A percentile compares a stretch with the other conserved stretches of the same genome.
Evolutionary conservation across 2,797 vertebrate species (phyloP).

Genomic region (Intellagama lesueurii): DNA sequence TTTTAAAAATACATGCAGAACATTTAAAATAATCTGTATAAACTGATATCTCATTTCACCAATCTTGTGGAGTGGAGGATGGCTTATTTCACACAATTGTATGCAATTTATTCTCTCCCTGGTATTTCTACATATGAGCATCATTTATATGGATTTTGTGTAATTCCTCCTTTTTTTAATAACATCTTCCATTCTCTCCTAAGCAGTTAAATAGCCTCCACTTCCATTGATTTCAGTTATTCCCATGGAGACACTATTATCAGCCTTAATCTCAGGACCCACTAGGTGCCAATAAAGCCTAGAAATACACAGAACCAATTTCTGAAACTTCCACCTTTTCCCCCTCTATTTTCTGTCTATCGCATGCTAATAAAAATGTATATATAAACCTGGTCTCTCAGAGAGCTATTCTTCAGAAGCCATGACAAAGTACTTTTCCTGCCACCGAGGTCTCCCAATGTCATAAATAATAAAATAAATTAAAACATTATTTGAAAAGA

Average conservation of each 20-base stretch:
- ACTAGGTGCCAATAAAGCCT: constrained; percentile 43
- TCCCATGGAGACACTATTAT: constrained; percentile 23
- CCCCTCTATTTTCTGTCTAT: not conserved
- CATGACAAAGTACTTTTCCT: not conserved
- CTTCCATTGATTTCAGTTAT: constrained; percentile 24
- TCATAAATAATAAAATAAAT: too few species aligned
- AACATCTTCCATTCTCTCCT: constrained; percentile 17
- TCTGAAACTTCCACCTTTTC: constrained; percentile 13
- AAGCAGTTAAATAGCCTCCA: constrained; percentile 12
- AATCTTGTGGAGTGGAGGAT: not conserved
- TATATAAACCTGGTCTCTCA: not conserved
- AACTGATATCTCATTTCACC: not conserved
- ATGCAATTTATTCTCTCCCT: constrained; percentile 23
- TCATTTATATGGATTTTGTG: not conserved
- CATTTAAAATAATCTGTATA: not conserved
- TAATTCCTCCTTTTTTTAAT: not conserved
- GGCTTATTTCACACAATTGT: rapidly evolving
- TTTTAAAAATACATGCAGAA: not conserved
- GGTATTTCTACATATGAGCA: not conserved
- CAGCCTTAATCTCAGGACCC: constrained; percentile 30
- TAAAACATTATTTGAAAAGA: too few species aligned
- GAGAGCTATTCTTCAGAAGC: not conserved
- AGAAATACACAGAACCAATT: constrained; percentile 35
- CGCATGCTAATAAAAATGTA: not conserved
- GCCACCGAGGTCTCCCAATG: too few species aligned